Evolutionary conservation across 2,113 vertebrate species (phyloP), one percentile per base, ranked within the genome.

Genomic region (Sterrhoptilus dennistouni): DNA sequence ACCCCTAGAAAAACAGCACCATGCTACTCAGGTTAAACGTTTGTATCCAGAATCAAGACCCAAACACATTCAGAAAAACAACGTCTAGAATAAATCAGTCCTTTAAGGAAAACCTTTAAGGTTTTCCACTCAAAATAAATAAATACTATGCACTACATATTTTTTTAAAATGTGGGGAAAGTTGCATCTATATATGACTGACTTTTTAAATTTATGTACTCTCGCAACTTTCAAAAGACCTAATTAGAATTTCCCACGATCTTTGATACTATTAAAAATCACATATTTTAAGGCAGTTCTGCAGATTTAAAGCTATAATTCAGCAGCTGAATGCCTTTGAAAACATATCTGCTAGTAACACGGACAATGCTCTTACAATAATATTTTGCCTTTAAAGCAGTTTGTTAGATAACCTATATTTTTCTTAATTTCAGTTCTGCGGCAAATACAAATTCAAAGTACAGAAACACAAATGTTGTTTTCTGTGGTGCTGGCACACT

Each of bases 381-480:
- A 92, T 89, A 97, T 93, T 94, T 94, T 96, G 77, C 87, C 77
- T 95, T 70, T 90, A 85, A 93, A 97, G 90, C 91, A 97, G 93
- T 96, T 96, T 68, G 54, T 96, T 96, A 96, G 78, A 93, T 97
- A 97, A 96, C 75, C 83, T 93, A 40, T 96, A 96, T 96, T 94
- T 94, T 93, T 64, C 77, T 94, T 90, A 60, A 90, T 95, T 96
- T 95, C 95, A 80, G 78, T 83, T 76, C 86, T 78, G 70, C 83
- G 68, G 70, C 45, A 74, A 96, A 91, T 35, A 96, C 86, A 90
- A 95, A 96, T 96, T 91, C 97, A 87, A 90, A 88, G 83, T 54
- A 72, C 63, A 96, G 77, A 91, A 97, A 96, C 94, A 94, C 63
- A 96, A 97, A 93, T 77, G 92, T 87, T 96, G 96, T 96, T 94